Conservation (phyloP, 2,888 invertebrate genomes). For the Eristalis intricaria region DNA sequence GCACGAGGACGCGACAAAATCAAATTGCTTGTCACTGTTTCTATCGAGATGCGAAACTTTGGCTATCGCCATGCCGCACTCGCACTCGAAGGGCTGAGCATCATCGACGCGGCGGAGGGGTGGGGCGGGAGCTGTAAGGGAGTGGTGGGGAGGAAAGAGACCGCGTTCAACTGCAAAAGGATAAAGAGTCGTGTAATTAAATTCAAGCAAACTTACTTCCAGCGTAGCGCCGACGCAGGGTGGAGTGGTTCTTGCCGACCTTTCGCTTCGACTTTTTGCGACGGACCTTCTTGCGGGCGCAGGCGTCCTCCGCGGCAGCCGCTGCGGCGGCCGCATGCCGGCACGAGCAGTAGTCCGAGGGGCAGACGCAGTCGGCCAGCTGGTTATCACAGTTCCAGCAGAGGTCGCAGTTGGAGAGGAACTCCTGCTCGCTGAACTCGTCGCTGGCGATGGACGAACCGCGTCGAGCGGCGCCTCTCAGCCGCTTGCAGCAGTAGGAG, state of each 20-base stretch:
- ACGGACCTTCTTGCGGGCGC: conserved; percentile 72
- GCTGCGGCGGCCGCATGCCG: conserved; percentile 28
- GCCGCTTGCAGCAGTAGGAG: conserved; percentile 65
- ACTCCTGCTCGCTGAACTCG: conserved; percentile 75
- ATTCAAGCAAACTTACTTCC: conserved; percentile 71
- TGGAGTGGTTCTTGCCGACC: conserved; percentile 75
- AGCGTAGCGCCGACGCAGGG: conserved; percentile 72
- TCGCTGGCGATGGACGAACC: conserved; percentile 73
- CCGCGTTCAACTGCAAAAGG: not conserved
- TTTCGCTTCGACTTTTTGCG: conserved; percentile 73
- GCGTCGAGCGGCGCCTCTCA: conserved; percentile 50
- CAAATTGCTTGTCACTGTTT: not conserved
- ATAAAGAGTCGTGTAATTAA: conserved; percentile 15
- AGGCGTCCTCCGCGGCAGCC: conserved; percentile 45
- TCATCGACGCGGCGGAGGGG: no score
- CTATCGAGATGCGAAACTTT: not conserved
- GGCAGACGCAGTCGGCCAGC: conserved; percentile 73
- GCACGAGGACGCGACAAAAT: not conserved
- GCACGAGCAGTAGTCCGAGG: conserved; percentile 57
- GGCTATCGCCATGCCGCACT: not conserved
- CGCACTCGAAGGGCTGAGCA: not conserved
- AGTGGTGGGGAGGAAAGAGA: no score
- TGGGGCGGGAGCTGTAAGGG: no score
- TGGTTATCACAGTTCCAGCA: conserved; percentile 75
- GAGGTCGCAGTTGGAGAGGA: conserved; percentile 74